phyloP scores from a whole-genome alignment of 2,113 vertebrate species.

The Cepphus grylle region DNA sequence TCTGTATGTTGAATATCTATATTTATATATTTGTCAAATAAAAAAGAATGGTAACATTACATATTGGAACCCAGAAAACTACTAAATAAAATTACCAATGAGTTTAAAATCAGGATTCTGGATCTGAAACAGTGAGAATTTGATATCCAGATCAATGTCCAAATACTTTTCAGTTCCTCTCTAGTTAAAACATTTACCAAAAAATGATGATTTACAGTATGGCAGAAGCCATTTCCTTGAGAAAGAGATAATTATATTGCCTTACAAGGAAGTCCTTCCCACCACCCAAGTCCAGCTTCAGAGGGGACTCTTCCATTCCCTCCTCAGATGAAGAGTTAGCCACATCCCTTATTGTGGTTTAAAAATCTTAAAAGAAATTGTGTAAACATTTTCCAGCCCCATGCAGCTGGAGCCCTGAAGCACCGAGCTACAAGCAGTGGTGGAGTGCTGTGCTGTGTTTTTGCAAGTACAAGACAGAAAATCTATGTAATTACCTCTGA shows the following conservation, averaged over 20 bases:
- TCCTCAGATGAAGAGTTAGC: background rate
- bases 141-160: background rate
- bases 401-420: slow-evolving; percentile 85
- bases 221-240: background rate
- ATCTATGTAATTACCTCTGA: slow-evolving; percentile 99
- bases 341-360: slow-evolving; percentile 49
- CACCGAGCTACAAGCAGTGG: slow-evolving; percentile 83
- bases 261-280: background rate
- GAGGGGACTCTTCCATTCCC: background rate
- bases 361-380: slow-evolving; percentile 70
- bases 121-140: background rate
- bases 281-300: background rate
- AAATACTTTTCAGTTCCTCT: background rate
- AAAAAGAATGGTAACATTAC: background rate
- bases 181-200: background rate
- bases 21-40: background rate
- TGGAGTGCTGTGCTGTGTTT: slow-evolving; percentile 94
- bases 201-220: background rate
- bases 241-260: background rate
- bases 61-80: background rate
- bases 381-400: slow-evolving; percentile 73
- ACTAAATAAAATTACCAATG: background rate
- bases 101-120: background rate
- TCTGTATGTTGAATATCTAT: background rate
- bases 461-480: slow-evolving; percentile 99